Percentiles rank a stretch among this genome's conserved stretches.
These are phyloP conservation scores for Drosophila punjabiensis DNA, from an alignment of 1,140 invertebrate species.

Conservation along the genomic window DNA sequence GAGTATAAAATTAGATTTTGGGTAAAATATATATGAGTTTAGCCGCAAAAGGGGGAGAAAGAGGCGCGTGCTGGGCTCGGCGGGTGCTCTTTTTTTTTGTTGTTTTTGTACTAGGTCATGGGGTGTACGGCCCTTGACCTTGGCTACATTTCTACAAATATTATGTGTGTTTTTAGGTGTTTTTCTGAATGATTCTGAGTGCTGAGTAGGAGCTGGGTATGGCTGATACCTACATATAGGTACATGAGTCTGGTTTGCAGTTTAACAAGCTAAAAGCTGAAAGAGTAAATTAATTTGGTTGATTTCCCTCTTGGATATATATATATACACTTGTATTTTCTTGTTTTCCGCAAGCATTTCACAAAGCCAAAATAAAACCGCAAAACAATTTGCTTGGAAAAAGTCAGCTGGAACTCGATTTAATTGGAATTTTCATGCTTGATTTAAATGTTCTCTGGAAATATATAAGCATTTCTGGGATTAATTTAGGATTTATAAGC, in stretches of 20 bases:
- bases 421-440: neutral
- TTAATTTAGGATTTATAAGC: neutral
- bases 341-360: neutral
- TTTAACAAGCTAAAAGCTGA: conserved; percentile 59
- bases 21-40: conserved; percentile 6
- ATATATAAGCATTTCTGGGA: neutral
- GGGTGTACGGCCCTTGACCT: conserved; percentile 73
- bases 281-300: conserved; percentile 27
- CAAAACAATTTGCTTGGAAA: neutral
- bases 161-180: conserved; percentile 14
- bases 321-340: conserved; percentile 8
- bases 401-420: conserved; percentile 5
- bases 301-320: neutral
- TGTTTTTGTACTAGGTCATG: conserved; percentile 60
- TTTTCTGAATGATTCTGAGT: conserved; percentile 34
- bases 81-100: conserved; percentile 24
- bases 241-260: conserved; percentile 59
- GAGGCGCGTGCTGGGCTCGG: conserved; percentile 46
- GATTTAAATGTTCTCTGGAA: neutral
- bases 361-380: conserved; percentile 4
- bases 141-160: conserved; percentile 26
- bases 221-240: conserved; percentile 74
- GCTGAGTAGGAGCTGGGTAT: conserved; percentile 13
- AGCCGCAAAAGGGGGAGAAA: neutral
- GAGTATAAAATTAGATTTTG: conserved; percentile 61